phyloP scores from a whole-genome alignment of 2,113 vertebrate genomes.

The Melanostigma gelatinosum region DNA sequence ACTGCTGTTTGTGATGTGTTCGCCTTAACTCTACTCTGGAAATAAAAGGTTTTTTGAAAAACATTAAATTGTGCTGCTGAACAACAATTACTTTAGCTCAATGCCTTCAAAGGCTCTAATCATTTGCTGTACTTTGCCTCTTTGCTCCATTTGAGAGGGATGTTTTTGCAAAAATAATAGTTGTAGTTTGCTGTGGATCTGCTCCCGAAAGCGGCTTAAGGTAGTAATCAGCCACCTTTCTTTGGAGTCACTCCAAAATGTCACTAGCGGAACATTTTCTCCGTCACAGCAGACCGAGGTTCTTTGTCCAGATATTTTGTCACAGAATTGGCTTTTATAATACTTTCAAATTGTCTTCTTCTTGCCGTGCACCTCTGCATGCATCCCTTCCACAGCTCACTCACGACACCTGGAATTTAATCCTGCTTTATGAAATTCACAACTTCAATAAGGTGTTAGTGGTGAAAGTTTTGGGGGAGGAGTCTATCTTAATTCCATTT shows the following conservation, averaged over 20 bases:
- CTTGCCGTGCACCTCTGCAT: conserved; percentile 10
- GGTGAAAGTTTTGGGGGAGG: not conserved
- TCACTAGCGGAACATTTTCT: not conserved
- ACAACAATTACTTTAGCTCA: not conserved
- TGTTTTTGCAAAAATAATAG: not conserved
- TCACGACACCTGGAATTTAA: not conserved
- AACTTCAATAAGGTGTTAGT: not conserved
- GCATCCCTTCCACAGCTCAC: conserved; percentile 6
- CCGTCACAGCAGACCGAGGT: not conserved
- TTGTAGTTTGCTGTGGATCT: conserved; percentile 5
- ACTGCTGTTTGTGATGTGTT: conserved; percentile 15
- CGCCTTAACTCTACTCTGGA: not conserved
- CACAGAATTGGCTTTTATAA: conserved; percentile 6
- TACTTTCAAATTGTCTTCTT: conserved; percentile 29
- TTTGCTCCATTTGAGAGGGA: not conserved
- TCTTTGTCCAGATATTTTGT: not conserved
- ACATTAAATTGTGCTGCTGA: not conserved
- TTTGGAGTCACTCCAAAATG: conserved; percentile 1
- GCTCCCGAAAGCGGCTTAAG: not conserved
- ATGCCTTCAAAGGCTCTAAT: not conserved
- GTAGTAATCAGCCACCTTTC: conserved; percentile 2
- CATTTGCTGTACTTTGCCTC: not conserved
- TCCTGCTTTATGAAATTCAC: not conserved
- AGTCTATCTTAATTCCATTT: not conserved
- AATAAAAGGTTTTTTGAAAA: not conserved